A percentile compares a stretch with the other conserved stretches of the same genome.
phyloP scores from a whole-genome alignment of 2,113 vertebrate species.

The Regulus satrapa region DNA sequence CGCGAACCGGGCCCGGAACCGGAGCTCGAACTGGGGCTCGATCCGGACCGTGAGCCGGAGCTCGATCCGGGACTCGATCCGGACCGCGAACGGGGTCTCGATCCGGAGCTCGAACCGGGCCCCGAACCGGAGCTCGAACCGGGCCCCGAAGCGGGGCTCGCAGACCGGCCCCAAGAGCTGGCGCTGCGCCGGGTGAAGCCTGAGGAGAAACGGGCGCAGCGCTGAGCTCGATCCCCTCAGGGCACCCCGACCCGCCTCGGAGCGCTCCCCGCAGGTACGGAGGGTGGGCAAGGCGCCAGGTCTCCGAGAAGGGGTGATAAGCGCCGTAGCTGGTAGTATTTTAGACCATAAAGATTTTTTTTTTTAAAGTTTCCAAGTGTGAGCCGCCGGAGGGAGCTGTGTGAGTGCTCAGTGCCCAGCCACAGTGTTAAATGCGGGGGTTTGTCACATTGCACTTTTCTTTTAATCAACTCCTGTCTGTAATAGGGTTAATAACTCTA shows the following conservation, averaged over 20 bases:
- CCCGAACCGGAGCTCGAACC: no score
- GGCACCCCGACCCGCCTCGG: fast-evolving
- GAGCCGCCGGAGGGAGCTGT: not conserved
- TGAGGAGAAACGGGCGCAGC: not conserved
- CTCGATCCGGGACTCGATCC: no score
- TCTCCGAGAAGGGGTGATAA: not conserved
- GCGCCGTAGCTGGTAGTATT: not conserved
- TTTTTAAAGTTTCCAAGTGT: not conserved
- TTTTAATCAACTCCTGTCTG: no score
- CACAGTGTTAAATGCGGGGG: not conserved
- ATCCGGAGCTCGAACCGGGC: no score
- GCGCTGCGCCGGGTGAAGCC: not conserved
- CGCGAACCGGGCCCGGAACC: no score
- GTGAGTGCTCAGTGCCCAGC: not conserved
- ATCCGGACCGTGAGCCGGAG: no score
- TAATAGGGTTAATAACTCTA: not conserved
- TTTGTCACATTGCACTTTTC: not conserved
- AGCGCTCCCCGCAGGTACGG: not conserved
- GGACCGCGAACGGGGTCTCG: no score
- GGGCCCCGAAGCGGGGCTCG: no score
- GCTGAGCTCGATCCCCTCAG: not conserved
- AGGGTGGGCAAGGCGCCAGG: no score
- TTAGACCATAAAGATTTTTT: not conserved
- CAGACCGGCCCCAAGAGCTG: no score
- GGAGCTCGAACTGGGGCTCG: no score